These are phyloP conservation scores for Podarcis lilfordi DNA, from an alignment of 2,797 vertebrate genomes.

Conservation along the genomic window DNA sequence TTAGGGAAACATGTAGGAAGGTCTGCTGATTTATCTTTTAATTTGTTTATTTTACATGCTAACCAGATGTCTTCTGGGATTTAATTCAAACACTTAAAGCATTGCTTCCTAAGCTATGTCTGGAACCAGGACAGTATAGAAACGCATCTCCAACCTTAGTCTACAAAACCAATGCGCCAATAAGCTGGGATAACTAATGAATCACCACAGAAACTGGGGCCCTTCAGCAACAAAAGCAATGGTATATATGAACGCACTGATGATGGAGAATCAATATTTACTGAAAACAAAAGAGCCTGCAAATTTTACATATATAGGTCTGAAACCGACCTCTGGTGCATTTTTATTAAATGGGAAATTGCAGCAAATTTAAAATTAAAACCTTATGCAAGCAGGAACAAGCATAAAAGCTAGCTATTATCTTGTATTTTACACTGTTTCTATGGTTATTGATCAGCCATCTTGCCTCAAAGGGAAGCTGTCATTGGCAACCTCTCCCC, in stretches of 20 bases:
- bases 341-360: neutral
- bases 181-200: constrained; percentile 69
- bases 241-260: neutral
- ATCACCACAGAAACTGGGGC: constrained; percentile 47
- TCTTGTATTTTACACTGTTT: neutral
- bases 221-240: constrained; percentile 34
- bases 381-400: neutral
- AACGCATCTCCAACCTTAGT: constrained; percentile 62
- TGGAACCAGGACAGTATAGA: constrained; percentile 60
- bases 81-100: constrained; percentile 65
- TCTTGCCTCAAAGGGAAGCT: neutral
- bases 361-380: neutral
- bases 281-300: neutral
- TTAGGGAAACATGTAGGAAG: constrained; percentile 61
- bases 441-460: neutral
- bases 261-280: neutral
- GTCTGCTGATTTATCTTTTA: constrained; percentile 47
- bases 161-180: constrained; percentile 54
- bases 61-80: constrained; percentile 66
- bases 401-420: neutral
- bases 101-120: constrained; percentile 62
- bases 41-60: constrained; percentile 62
- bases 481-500: neutral
- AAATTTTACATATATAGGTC: neutral
- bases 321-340: neutral